A percentile compares a stretch with the other conserved stretches of the same genome.
Conservation (phyloP, 2,113 vertebrate genomes). For the Anguilla japonica region DNA sequence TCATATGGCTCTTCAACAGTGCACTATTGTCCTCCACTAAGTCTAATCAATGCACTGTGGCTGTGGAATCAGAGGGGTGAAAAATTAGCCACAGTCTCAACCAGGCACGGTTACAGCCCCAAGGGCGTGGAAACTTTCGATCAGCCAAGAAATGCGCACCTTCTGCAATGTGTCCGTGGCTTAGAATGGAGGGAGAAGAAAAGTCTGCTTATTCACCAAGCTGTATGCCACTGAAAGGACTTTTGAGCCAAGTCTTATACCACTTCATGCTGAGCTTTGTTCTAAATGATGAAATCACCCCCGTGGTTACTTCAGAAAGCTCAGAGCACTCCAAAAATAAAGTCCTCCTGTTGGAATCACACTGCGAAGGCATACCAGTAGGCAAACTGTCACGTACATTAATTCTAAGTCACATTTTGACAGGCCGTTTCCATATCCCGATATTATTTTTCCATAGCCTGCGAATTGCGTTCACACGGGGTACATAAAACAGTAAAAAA, state of each 20-base stretch:
- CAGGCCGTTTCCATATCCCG: background rate
- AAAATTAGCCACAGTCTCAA: too few species aligned
- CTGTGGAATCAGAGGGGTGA: background rate
- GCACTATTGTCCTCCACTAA: background rate
- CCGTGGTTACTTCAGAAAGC: background rate
- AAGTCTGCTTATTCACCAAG: background rate
- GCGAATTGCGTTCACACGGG: background rate
- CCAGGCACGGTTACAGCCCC: too few species aligned
- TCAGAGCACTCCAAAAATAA: background rate
- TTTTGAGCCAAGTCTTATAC: background rate
- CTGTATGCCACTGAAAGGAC: background rate
- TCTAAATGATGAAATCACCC: background rate
- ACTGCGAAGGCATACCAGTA: background rate
- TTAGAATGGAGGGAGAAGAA: background rate
- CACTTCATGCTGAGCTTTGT: background rate
- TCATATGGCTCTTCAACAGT: too few species aligned
- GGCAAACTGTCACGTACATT: background rate
- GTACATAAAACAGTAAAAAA: too few species aligned
- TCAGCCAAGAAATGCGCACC: too few species aligned
- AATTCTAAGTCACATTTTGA: background rate
- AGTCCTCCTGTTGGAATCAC: background rate
- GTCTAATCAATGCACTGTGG: background rate
- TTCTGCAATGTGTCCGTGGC: too few species aligned
- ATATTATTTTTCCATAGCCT: background rate
- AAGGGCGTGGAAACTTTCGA: too few species aligned